A percentile compares a stretch with the other conserved stretches of the same genome.
These are phyloP conservation scores for Suricata suricatta DNA, from an alignment of 2,113 vertebrate genomes.

Conservation along the genomic window DNA sequence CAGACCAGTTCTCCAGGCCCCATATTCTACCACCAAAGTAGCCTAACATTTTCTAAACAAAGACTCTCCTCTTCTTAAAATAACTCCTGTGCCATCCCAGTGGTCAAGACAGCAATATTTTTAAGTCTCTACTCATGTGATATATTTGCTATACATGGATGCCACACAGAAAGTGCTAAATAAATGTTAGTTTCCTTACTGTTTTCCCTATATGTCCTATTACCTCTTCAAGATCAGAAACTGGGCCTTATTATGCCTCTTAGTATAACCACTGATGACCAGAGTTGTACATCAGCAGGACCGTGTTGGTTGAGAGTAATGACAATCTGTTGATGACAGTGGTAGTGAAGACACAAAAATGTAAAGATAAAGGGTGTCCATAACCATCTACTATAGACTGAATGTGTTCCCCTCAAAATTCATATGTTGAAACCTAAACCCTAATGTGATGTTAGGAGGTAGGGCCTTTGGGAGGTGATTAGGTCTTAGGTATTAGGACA, in stretches of 20 bases:
- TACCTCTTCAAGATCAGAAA: background rate
- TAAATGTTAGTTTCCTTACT: background rate
- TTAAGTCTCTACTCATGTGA: background rate
- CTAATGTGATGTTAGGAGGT: background rate
- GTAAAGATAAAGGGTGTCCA: background rate
- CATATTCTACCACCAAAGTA: background rate
- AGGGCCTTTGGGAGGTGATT: background rate
- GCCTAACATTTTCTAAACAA: background rate
- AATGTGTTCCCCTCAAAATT: background rate
- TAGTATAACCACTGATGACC: too few species aligned
- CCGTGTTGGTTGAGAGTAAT: background rate
- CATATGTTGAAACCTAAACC: background rate
- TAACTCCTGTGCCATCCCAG: background rate
- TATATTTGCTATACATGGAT: background rate
- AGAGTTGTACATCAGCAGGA: background rate
- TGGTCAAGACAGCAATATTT: background rate
- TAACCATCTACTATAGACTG: background rate
- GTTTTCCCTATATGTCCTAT: background rate
- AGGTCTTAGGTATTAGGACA: background rate
- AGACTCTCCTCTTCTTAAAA: background rate
- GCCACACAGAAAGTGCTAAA: background rate
- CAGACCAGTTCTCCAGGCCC: background rate
- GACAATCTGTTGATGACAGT: background rate
- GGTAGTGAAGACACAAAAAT: background rate
- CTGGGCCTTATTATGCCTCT: background rate